Conservation (phyloP, 2,113 vertebrate genomes). For the Phoenicopterus ruber region DNA sequence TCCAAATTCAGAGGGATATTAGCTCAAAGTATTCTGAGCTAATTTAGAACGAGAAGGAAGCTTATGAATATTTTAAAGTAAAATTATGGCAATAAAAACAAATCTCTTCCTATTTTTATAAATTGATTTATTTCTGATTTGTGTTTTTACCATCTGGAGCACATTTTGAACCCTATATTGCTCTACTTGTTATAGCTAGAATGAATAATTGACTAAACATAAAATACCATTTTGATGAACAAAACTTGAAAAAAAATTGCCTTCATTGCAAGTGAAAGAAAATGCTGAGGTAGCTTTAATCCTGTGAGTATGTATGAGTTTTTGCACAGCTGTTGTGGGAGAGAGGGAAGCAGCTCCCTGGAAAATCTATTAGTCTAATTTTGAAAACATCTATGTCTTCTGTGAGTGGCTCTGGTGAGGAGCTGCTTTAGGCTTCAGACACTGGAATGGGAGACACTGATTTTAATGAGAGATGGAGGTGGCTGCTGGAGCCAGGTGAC, state of each 20-base stretch:
- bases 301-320: neutral
- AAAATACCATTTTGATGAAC: conserved; percentile 58
- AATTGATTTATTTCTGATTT: conserved; percentile 47
- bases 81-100: conserved; percentile 38
- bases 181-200: conserved; percentile 42
- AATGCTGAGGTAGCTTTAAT: conserved; percentile 45
- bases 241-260: conserved; percentile 3
- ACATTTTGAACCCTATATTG: conserved; percentile 55
- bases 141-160: conserved; percentile 58
- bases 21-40: neutral
- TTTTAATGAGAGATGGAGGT: neutral
- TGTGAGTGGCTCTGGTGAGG: neutral
- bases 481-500: neutral
- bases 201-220: conserved; percentile 69
- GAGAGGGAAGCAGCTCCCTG: neutral
- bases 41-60: conserved; percentile 16
- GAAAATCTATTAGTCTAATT: neutral
- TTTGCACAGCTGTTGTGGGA: conserved; percentile 23
- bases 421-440: neutral
- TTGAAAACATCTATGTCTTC: neutral
- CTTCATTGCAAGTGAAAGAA: conserved; percentile 50
- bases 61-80: conserved; percentile 20
- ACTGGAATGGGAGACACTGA: rapidly evolving
- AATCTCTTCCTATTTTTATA: conserved; percentile 37
- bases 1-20: neutral